Conservation (phyloP, 2,113 vertebrate species). For the Festucalex cinctus region DNA sequence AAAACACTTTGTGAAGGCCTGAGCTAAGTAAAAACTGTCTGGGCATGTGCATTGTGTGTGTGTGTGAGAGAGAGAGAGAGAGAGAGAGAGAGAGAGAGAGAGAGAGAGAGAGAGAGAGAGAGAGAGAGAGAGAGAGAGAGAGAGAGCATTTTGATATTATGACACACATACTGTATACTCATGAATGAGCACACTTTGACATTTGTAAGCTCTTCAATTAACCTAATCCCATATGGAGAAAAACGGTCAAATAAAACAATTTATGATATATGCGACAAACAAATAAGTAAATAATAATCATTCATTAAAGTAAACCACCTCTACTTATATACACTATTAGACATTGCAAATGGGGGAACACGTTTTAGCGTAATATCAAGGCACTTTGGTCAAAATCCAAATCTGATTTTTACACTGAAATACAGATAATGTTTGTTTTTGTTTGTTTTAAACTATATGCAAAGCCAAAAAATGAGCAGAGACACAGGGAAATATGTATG, state of each 20-base stretch:
- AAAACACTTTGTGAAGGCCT: conserved; percentile 67
- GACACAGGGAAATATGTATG: conserved; percentile 5
- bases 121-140: conserved; percentile 1
- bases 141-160: conserved; percentile 2
- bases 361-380: neutral
- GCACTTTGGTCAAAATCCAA: neutral
- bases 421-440: neutral
- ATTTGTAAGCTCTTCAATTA: neutral
- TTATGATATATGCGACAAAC: neutral
- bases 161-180: neutral
- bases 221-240: too few species aligned
- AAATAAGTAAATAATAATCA: neutral
- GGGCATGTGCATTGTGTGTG: conserved; percentile 26
- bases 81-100: neutral
- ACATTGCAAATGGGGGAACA: neutral
- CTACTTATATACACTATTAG: neutral
- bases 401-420: neutral
- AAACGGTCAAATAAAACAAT: neutral
- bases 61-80: conserved; percentile 8
- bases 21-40: conserved; percentile 67
- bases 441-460: conserved; percentile 10
- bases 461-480: conserved; percentile 1
- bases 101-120: too few species aligned
- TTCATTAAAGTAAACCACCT: neutral
- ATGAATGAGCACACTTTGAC: conserved; percentile 17